These are phyloP conservation scores for Sminthurides aquaticus DNA, from an alignment of 2,888 invertebrate species.

Conservation along the genomic window DNA sequence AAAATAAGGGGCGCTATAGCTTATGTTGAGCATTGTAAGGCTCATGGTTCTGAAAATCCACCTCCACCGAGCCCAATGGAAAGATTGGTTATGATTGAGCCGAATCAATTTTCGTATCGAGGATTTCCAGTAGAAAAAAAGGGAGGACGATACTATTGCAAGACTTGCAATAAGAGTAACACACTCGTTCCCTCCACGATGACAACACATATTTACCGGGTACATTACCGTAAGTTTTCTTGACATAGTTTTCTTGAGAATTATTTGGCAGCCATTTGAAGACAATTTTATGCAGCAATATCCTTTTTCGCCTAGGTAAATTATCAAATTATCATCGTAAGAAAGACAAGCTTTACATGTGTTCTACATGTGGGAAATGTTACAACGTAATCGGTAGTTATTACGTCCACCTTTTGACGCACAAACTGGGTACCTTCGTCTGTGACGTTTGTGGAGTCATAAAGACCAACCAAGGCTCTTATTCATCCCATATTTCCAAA, in stretches of 20 bases:
- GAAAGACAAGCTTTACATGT: not conserved
- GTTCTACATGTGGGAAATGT: not conserved
- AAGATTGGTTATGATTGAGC: not conserved
- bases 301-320: no score
- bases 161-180: not conserved
- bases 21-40: no score
- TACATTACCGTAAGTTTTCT: no score
- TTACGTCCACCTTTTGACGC: not conserved
- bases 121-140: not conserved
- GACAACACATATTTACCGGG: no score
- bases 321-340: no score
- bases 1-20: no score
- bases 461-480: not conserved
- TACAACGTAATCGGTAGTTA: not conserved
- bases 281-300: no score
- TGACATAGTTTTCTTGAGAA: no score
- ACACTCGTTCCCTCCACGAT: no score
- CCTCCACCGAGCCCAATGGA: not conserved
- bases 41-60: not conserved
- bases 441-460: not conserved
- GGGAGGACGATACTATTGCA: not conserved
- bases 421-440: not conserved
- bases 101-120: not conserved
- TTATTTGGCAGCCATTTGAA: no score
- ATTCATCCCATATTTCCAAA: not conserved